phyloP scores from a whole-genome alignment of 2,113 vertebrate species.

The Vulpes ferrilata region DNA sequence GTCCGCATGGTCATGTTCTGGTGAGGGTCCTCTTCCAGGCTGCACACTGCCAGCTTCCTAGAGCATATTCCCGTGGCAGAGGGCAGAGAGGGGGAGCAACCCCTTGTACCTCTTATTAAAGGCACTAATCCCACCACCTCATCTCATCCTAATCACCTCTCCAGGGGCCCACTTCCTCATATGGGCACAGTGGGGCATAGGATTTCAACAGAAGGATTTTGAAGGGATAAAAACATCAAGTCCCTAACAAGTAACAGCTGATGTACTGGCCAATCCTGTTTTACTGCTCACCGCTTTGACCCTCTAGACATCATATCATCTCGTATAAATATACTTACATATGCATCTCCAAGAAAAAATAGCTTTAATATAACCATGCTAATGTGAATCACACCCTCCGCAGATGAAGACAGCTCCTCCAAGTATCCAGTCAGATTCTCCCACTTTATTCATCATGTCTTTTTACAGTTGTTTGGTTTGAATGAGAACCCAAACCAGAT shows the following conservation, averaged over 20 bases:
- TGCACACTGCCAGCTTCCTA: neutral
- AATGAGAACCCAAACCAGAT: neutral
- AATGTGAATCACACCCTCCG: neutral
- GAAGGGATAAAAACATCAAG: neutral
- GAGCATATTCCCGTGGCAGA: neutral
- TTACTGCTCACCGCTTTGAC: rapidly evolving
- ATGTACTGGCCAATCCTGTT: neutral
- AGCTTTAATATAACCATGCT: neutral
- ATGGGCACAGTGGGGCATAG: too few species aligned
- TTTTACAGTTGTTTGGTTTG: neutral
- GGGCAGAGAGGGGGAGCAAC: neutral
- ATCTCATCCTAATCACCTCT: neutral
- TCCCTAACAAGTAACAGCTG: neutral
- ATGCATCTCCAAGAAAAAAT: neutral
- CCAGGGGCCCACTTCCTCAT: neutral
- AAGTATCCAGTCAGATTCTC: neutral
- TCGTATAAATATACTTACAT: neutral
- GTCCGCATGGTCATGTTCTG: too few species aligned
- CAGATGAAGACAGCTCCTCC: neutral
- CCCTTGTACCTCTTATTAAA: neutral
- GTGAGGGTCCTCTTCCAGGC: neutral
- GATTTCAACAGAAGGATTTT: neutral
- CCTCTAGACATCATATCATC: neutral
- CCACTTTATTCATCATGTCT: neutral
- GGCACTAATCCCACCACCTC: neutral